Base-by-base conservation (phyloP, 2,797 vertebrate genomes). In the Tachyglossus aculeatus region DNA sequence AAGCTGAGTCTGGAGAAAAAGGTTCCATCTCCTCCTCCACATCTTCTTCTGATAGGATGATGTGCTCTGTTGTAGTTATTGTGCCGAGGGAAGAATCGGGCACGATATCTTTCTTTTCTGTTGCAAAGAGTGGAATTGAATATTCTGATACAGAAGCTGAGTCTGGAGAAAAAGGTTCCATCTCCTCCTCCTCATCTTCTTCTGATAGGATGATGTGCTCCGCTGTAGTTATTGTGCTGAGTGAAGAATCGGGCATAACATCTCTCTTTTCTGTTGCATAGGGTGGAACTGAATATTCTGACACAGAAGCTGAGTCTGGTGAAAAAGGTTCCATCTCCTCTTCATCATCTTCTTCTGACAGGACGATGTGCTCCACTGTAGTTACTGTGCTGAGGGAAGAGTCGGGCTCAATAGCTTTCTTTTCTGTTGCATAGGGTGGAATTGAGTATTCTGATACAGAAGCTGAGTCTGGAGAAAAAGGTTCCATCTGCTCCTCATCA, bases 281-380 rank as follows among this genome's bases (percentile, higher is more conserved):
- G 3, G 69, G 52, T 36, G 87, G 48, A 5, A 65, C 21, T 56
- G 59, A 33, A 60, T 87, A 79, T 81, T 90, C 85, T 21, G 82
- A 81, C n/a, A 48, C 81, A 77, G 87, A 68, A 6, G 83, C 81
- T 0, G 10, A 78, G 80, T 86, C 70, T 77, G 89, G 68, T 18
- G 77, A 67, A 39, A 40, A 75, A 9, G 22, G 41, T n/a, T n/a
- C n/a, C 5, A 31, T 19, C 41, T 9, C 6, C 11, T 65, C 63
- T 53, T 89, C 72, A 36, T 55, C 61, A 55, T 66, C 62, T 58
- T 29, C 67, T 78, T 87, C 78, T 18, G 60, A 31, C 3, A 41
- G 24, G 57, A 69, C 32, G n/a, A 25, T 18, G 5, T 37, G 40
- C 22, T 79, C 73, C 48, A 73, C 63, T 71, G 36, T 8, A 57